Base-by-base conservation (phyloP, 2,888 invertebrate species). In the Barypeithes pellucidus region DNA sequence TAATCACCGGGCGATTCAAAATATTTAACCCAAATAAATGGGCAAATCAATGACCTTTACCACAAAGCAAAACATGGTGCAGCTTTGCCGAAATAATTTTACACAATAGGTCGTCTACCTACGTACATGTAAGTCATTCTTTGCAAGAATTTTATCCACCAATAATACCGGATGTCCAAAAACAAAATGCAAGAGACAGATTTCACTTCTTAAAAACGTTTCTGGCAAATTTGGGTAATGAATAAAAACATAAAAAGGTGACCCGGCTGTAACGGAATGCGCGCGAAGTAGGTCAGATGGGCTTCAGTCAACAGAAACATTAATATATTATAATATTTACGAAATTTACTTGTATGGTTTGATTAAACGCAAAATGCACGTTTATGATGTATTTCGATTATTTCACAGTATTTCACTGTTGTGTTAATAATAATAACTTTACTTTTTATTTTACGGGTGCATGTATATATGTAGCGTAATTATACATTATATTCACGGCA, bases 221-320 rank as follows among this genome's bases (percentile, higher is more conserved):
- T 12, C 11, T 41, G 8, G 20, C 39, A n/a, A 60, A 36, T 57
- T 47, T 29, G 41, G 47, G 22, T 57, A 50, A 29, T 20, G 68
- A 45, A 18, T 60, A 68, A 60, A 59, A 45, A 60, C 29, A 47
- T 60, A 24, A 62, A 69, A 62, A 59, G 57, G 16, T 43, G 50
- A 16, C n/a, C n/a, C 62, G 52, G 8, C n/a, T 54, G 62, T 62
- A 69, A 62, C 69, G 69, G 62, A 67, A 67, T 67, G 67, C 59
- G 24, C 33, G 33, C 12, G 57, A 60, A 67, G 59, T 67, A 18
- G 67, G 67, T 67, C 67, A 45, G 8, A 11, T 18, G 14, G 18
- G 47, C 18, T 47, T 47, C 18, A 18, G 7, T 47, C 11, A 47
- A 47, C 47, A 18, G 33, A 4, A 4, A 11, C 18, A 7, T 8